These are phyloP conservation scores for Porites rus DNA, from an alignment of 92 coral and sea anemone genomes.

Conservation along the genomic window DNA sequence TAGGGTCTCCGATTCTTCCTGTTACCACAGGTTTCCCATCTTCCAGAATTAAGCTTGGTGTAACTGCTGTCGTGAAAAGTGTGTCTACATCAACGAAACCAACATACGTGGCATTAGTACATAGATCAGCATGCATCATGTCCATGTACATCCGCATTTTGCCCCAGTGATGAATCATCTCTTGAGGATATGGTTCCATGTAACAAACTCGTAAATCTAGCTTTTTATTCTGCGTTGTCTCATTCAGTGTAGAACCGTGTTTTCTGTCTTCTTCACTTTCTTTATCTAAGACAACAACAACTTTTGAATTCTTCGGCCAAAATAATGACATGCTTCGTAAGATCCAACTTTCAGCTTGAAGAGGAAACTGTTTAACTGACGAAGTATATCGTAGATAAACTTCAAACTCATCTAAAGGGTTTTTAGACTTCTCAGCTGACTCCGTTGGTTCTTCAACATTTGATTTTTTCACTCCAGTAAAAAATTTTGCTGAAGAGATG, in stretches of 20 bases:
- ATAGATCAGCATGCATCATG: no score
- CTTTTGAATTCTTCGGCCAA: conserved; percentile 4
- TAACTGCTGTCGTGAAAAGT: conserved; percentile 1
- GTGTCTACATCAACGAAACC: conserved; percentile 12
- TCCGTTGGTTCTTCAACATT: neutral
- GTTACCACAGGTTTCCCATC: neutral
- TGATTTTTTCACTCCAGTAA: no score
- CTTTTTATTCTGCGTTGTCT: no score
- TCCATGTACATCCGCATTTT: neutral
- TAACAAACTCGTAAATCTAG: no score
- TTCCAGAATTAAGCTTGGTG: conserved; percentile 4
- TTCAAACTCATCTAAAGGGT: no score
- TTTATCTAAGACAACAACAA: no score
- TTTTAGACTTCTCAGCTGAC: no score
- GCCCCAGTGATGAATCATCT: neutral
- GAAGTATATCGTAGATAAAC: neutral
- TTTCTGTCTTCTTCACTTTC: no score
- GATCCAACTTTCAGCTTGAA: neutral
- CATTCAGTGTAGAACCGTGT: no score
- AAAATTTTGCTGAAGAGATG: no score
- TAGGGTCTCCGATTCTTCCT: neutral
- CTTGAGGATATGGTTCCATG: neutral
- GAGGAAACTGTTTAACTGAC: neutral
- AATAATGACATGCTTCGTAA: conserved; percentile 6
- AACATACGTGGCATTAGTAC: neutral